phyloP scores from a whole-genome alignment of 2,113 vertebrate genomes.

The Onychostruthus taczanowskii region DNA sequence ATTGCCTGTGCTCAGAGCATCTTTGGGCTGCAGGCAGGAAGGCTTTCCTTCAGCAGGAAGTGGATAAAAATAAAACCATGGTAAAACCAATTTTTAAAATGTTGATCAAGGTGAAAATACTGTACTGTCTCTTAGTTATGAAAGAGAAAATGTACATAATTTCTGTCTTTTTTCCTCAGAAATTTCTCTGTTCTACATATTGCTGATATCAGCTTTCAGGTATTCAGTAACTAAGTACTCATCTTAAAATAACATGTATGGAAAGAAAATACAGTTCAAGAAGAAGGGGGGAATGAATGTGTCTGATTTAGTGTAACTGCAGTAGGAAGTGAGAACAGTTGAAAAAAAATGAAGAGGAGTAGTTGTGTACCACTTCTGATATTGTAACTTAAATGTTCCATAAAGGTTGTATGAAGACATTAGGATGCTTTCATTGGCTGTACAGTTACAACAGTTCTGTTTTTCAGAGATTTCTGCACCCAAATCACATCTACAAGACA shows the following conservation, averaged over 20 bases:
- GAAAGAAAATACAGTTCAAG: background rate
- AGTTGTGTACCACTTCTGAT: background rate
- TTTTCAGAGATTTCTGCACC: background rate
- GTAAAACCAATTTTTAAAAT: accelerated
- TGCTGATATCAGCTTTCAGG: background rate
- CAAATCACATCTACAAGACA: background rate
- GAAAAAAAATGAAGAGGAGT: background rate
- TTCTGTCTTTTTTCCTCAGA: background rate
- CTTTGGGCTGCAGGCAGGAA: background rate
- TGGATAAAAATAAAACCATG: background rate
- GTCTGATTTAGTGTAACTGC: background rate
- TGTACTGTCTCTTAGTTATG: background rate
- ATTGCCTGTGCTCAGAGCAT: background rate
- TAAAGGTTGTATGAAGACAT: background rate
- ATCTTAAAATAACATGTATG: background rate
- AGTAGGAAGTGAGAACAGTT: background rate
- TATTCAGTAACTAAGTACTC: background rate
- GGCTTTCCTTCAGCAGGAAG: background rate
- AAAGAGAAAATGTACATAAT: background rate
- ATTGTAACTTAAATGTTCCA: background rate
- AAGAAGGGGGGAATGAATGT: background rate
- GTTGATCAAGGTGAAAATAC: background rate
- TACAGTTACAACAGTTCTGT: background rate
- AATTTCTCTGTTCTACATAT: background rate
- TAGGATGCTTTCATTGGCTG: background rate